A percentile compares a stretch with the other conserved stretches of the same genome.
Evolutionary conservation across 2,113 vertebrate species (phyloP).

Genomic region (Cryptotis parvus): DNA sequence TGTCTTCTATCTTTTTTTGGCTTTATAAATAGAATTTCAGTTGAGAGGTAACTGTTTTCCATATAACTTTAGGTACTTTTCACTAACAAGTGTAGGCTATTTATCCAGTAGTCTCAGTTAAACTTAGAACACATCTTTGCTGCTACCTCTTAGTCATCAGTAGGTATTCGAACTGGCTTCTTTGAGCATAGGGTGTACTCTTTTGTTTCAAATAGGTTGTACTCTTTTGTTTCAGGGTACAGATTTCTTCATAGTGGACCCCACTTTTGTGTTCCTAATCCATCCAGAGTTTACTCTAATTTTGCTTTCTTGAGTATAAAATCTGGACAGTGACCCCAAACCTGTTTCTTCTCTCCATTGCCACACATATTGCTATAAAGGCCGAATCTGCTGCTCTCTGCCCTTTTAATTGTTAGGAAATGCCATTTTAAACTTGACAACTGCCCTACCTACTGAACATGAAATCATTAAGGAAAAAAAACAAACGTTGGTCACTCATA

Average conservation of each 20-base stretch:
- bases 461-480: slow-evolving; percentile 10
- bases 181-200: neutral
- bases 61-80: neutral
- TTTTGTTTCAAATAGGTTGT: slow-evolving; percentile 29
- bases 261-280: neutral
- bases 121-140: neutral
- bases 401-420: slow-evolving; percentile 15
- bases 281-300: neutral
- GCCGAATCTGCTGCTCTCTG: neutral
- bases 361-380: neutral
- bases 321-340: neutral
- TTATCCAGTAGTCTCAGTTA: slow-evolving; percentile 13
- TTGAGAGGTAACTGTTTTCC: neutral
- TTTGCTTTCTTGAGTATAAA: slow-evolving; percentile 47
- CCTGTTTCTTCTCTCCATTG: neutral
- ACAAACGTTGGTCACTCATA: neutral
- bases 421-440: slow-evolving; percentile 22
- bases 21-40: slow-evolving; percentile 48
- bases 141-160: neutral
- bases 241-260: neutral
- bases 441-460: neutral
- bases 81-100: neutral
- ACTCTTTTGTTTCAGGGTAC: neutral
- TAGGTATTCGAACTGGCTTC: neutral
- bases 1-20: neutral